phyloP scores from a whole-genome alignment of 2,888 invertebrate species.

The Tinea trinotella region DNA sequence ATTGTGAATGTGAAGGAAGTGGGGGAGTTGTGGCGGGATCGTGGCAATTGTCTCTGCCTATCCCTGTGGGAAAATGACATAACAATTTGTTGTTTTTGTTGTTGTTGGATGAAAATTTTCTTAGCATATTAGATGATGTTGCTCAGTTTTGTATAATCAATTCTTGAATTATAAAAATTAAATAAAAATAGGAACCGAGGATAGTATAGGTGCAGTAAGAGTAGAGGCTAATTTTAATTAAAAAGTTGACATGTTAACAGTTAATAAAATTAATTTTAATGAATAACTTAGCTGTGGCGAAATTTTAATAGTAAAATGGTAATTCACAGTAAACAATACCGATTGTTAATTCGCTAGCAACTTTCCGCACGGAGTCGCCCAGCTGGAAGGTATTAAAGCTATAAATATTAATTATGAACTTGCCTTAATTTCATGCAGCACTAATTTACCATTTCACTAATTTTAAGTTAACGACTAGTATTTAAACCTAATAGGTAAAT shows the following conservation, averaged over 20 bases:
- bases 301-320: conserved; percentile 6
- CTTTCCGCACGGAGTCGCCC: conserved; percentile 36
- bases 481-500: not conserved
- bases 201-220: no score
- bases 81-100: no score
- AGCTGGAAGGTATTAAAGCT: conserved; percentile 63
- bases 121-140: no score
- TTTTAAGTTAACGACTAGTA: conserved; percentile 43
- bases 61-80: no score
- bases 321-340: conserved; percentile 42
- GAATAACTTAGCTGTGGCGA: not conserved
- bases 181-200: no score
- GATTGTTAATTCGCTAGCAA: conserved; percentile 39
- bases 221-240: not conserved
- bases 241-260: not conserved
- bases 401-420: conserved; percentile 70
- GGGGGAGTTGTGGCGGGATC: no score
- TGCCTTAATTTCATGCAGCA: conserved; percentile 59
- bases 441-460: conserved; percentile 63
- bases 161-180: no score
- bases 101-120: no score
- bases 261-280: conserved; percentile 8
- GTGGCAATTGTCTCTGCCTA: no score
- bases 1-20: no score
- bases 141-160: no score